Evolutionary conservation across 2,113 vertebrate genomes (phyloP), one percentile per base, ranked within the genome.

Genomic region (Xiphophorus couchianus): DNA sequence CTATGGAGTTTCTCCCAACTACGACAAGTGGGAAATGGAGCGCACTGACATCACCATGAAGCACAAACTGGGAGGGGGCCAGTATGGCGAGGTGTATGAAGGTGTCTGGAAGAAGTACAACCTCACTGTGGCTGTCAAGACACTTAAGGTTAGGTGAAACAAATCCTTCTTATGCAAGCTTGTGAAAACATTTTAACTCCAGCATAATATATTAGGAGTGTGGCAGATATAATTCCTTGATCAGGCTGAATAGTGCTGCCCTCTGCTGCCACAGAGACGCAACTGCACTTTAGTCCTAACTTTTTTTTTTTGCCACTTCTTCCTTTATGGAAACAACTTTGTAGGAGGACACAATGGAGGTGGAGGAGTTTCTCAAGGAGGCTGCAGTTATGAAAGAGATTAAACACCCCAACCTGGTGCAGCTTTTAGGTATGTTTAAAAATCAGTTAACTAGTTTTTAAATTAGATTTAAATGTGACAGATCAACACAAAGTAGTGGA

Each of bases 341-440:
- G n/a, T 90, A 99, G 98, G 98, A 99, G 89, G 98, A 99, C 85
- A 99, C 98, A 1, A 99, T 99, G 98, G 98, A 99, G 88, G 98
- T 99, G 76, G 98, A 99, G 82, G 98, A 99, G 93, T 99, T 99
- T 91, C 90, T 99, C 60, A 99, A 99, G 83, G 98, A 99, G 91
- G 98, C 98, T 0, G 95, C 97, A 2, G 98, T 99, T 37, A 99
- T 99, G 98, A 99, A 99, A 80, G 98, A 99, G 92, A 97, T 99
- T 92, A 99, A 99, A 90, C 98, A 99, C 86, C 98, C 98, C 0
- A 99, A 99, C 79, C 93, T 99, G 85, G 98, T 99, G 25, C 98
- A 99, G 67, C 93, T 99, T 61, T 95, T 99, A 10, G 98, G 98
- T 98, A 93, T 87, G 95, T 91, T 33, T 13, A 29, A 63, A 28